These are phyloP conservation scores for Microtus oregoni DNA, from an alignment of 2,113 vertebrate genomes.

Conservation along the genomic window DNA sequence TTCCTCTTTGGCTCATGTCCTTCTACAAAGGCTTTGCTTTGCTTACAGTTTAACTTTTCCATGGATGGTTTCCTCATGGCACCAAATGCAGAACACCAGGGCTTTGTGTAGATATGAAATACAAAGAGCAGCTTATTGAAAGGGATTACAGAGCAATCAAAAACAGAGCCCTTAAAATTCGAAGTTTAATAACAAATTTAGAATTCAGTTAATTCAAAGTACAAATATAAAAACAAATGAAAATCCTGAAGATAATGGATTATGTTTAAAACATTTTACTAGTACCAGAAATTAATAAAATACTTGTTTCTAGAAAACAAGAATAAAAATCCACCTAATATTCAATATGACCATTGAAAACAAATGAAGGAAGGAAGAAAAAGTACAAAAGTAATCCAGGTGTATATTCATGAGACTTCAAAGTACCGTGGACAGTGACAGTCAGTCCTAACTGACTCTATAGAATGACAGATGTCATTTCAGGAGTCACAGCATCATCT, in stretches of 20 bases:
- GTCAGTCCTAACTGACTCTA: neutral
- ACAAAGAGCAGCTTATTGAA: neutral
- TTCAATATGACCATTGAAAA: neutral
- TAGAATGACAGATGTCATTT: neutral
- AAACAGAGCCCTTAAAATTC: neutral
- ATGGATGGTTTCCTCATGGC: neutral
- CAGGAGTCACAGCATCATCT: neutral
- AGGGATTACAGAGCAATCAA: neutral
- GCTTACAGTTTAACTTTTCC: neutral
- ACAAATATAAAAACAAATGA: neutral
- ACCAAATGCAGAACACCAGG: neutral
- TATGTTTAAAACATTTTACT: neutral
- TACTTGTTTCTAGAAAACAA: neutral
- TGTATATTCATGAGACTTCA: neutral
- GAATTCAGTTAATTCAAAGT: neutral
- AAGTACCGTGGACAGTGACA: neutral
- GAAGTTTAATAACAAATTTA: neutral
- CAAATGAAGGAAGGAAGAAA: neutral
- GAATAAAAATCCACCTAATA: neutral
- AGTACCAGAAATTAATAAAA: neutral
- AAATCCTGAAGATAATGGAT: neutral
- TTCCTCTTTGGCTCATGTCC: neutral
- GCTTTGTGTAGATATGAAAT: neutral
- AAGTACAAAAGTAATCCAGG: neutral
- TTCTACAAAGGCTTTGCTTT: conserved; percentile 48